Percentiles rank a stretch among this genome's conserved stretches.
Conservation (phyloP, 1,140 invertebrate species). For the Metopolophium dirhodum region DNA sequence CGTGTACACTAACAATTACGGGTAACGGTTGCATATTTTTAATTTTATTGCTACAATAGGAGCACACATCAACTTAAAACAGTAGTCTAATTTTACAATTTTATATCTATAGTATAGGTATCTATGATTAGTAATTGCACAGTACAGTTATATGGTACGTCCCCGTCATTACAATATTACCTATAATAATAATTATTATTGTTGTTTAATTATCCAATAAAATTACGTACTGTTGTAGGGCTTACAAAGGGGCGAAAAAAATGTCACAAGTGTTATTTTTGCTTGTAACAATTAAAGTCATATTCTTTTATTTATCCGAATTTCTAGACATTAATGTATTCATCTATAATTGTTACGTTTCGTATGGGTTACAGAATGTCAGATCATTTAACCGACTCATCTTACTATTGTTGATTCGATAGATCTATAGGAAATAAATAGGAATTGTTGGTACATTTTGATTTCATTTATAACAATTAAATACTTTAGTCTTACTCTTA, state of each 20-base stretch:
- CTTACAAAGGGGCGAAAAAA: background rate
- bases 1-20: background rate
- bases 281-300: background rate
- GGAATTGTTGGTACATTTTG: background rate
- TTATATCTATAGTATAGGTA: background rate
- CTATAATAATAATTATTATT: constrained; percentile 17
- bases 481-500: background rate
- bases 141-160: background rate
- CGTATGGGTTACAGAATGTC: background rate
- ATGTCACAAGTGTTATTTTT: background rate
- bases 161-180: constrained; percentile 1
- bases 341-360: background rate
- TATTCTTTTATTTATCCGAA: background rate
- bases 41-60: constrained; percentile 23
- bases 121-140: constrained; percentile 24
- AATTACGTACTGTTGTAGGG: background rate
- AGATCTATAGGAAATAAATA: background rate
- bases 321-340: background rate
- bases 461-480: background rate
- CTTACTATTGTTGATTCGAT: background rate
- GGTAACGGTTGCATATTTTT: constrained; percentile 6
- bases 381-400: background rate
- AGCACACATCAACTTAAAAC: constrained; percentile 22
- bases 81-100: constrained; percentile 18
- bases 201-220: background rate